A percentile compares a stretch with the other conserved stretches of the same genome.
Evolutionary conservation across 2,888 invertebrate genomes (phyloP).

Genomic region (Ditula angustiorana): DNA sequence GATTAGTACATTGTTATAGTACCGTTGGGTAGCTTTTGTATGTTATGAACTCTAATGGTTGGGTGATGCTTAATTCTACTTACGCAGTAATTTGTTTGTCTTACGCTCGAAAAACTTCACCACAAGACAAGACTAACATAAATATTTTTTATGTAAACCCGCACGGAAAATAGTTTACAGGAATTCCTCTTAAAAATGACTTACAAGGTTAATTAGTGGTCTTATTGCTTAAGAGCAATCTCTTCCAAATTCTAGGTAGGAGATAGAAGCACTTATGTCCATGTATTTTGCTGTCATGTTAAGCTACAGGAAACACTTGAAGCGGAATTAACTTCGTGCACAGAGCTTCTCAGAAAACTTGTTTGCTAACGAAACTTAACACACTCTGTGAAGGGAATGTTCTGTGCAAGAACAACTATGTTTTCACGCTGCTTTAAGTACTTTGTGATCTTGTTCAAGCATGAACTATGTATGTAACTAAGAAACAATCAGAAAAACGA

Average conservation of each 20-base stretch:
- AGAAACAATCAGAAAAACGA: no score
- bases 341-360: not conserved
- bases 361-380: not conserved
- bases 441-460: not conserved
- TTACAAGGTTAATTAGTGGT: no score
- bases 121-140: no score
- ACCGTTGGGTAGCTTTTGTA: not conserved
- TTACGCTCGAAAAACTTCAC: no score
- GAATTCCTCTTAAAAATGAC: no score
- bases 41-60: not conserved
- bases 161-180: no score
- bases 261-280: not conserved
- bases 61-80: not conserved
- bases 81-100: not conserved
- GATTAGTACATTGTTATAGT: slow-evolving; percentile 1
- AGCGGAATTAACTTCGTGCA: slow-evolving; percentile 4
- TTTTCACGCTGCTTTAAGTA: not conserved
- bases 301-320: slow-evolving; percentile 3
- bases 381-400: not conserved
- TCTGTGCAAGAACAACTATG: not conserved
- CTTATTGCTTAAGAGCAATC: not conserved
- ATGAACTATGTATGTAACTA: no score
- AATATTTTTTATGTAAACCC: no score
- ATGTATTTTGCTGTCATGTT: slow-evolving; percentile 9
- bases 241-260: not conserved